Evolutionary conservation across 2,113 vertebrate species (phyloP).

Genomic region (Microcebus murinus): DNA sequence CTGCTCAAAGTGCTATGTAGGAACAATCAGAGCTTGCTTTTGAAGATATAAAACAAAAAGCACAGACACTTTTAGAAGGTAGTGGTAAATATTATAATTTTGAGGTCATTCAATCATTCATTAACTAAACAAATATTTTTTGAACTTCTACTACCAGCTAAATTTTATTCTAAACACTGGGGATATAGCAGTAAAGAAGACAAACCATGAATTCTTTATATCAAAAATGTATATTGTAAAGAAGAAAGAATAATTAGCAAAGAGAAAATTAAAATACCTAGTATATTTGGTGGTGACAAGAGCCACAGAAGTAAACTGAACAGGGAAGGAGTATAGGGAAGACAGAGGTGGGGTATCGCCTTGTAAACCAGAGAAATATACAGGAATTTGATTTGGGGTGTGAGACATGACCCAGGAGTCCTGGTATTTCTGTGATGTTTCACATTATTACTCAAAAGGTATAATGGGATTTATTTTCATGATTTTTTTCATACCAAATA

Average conservation of each 20-base stretch:
- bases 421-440: background rate
- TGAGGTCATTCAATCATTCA: background rate
- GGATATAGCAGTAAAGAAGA: background rate
- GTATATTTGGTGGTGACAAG: background rate
- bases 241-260: background rate
- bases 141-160: background rate
- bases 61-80: background rate
- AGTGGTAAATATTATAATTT: background rate
- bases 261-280: background rate
- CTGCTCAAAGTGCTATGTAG: background rate
- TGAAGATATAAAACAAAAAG: background rate
- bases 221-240: background rate
- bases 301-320: background rate
- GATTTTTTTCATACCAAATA: background rate
- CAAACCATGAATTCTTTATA: background rate
- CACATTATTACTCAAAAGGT: background rate
- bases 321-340: rapidly evolving
- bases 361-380: background rate
- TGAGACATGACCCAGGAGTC: background rate
- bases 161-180: background rate
- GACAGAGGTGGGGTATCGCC: background rate
- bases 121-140: background rate
- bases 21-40: background rate
- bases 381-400: background rate
- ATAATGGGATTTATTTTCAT: background rate